phyloP scores from a whole-genome alignment of 2,888 invertebrate genomes.

The Cremastinae sp. region DNA sequence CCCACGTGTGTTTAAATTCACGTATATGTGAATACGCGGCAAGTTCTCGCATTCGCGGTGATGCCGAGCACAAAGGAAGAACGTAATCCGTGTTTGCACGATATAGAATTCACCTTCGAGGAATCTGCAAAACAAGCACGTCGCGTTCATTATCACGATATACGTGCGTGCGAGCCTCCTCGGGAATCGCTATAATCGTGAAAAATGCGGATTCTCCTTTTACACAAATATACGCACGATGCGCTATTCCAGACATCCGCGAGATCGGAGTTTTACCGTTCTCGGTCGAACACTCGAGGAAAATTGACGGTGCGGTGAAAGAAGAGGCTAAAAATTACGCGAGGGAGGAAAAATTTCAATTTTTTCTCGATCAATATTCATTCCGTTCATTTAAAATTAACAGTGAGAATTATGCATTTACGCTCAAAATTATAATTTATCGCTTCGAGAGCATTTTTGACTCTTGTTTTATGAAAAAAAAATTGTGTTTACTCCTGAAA shows the following conservation, averaged over 20 bases:
- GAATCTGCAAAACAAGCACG: constrained; percentile 49
- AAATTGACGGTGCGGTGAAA: no score
- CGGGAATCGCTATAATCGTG: constrained; percentile 36
- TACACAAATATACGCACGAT: constrained; percentile 3
- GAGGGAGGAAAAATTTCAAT: neutral
- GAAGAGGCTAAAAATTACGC: no score
- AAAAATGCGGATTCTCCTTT: constrained; percentile 22
- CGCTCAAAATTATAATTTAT: no score
- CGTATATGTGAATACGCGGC: neutral
- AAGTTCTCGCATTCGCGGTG: no score
- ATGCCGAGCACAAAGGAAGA: no score
- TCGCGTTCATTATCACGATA: constrained; percentile 46
- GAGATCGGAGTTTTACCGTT: neutral
- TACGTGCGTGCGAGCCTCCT: constrained; percentile 33
- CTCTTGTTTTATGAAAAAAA: no score
- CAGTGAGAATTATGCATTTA: no score
- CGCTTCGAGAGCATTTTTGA: no score
- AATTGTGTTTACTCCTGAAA: no score
- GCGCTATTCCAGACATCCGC: constrained; percentile 2
- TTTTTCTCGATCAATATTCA: neutral
- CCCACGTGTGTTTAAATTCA: no score
- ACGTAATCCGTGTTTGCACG: constrained; percentile 23
- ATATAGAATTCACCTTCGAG: constrained; percentile 33
- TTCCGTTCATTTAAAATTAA: no score
- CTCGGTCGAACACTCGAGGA: neutral